Evolutionary conservation across 2,888 invertebrate genomes (phyloP).

Genomic region (Sphaeridia pumilis): DNA sequence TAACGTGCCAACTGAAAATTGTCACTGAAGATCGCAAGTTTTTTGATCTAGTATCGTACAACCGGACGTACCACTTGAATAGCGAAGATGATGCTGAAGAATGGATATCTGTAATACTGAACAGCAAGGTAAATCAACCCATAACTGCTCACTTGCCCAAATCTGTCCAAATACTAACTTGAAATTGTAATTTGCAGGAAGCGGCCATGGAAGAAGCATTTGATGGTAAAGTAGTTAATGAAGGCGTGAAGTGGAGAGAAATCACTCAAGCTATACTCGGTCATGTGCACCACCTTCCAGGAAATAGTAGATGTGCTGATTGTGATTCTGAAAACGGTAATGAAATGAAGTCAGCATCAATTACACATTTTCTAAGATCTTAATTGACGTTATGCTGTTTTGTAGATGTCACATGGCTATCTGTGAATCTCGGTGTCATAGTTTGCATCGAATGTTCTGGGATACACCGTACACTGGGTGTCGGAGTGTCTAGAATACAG

Average conservation of each 20-base stretch:
- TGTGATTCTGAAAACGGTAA: conserved; percentile 83
- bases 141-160: not conserved
- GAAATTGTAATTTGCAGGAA: conserved; percentile 26
- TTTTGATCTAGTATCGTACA: conserved; percentile 94
- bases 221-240: conserved; percentile 47
- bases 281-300: conserved; percentile 77
- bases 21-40: conserved; percentile 87
- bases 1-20: conserved; percentile 94
- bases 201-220: conserved; percentile 45
- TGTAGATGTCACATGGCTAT: conserved; percentile 87
- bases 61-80: conserved; percentile 92
- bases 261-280: conserved; percentile 77
- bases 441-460: conserved; percentile 98
- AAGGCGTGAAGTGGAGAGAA: conserved; percentile 62
- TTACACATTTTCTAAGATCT: no score
- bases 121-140: conserved; percentile 73
- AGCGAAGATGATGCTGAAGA: conserved; percentile 44
- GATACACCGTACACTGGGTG: conserved; percentile 90
- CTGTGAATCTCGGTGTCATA: conserved; percentile 90
- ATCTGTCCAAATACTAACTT: no score
- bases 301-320: conserved; percentile 91
- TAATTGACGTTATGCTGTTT: not conserved
- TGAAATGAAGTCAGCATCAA: conserved; percentile 13
- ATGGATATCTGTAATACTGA: conserved; percentile 54
- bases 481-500: conserved; percentile 90